These are phyloP conservation scores for Isoperla grammatica DNA, from an alignment of 2,888 invertebrate species.

Conservation along the genomic window DNA sequence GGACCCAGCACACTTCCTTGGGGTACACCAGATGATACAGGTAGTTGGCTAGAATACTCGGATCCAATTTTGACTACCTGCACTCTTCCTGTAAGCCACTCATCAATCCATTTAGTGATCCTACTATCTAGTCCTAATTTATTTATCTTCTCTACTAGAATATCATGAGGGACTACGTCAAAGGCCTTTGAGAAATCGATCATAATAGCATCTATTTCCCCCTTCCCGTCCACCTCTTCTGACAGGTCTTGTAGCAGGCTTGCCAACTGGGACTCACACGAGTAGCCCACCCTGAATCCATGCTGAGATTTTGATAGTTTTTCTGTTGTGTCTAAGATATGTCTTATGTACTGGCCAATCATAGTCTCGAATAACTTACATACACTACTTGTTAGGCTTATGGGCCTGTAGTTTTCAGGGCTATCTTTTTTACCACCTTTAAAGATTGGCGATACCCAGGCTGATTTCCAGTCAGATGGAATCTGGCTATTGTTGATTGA, in stretches of 20 bases:
- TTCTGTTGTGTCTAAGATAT: background rate
- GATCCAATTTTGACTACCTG: background rate
- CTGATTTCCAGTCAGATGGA: conserved; percentile 11
- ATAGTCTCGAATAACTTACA: background rate
- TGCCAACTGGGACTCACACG: background rate
- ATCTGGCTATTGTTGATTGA: background rate
- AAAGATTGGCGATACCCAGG: background rate
- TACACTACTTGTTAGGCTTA: background rate
- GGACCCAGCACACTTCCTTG: background rate
- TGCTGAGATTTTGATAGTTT: background rate
- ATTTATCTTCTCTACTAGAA: background rate
- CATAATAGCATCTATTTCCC: background rate
- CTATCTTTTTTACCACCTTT: conserved; percentile 6
- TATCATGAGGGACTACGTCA: background rate
- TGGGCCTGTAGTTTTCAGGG: conserved; percentile 16
- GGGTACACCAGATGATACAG: background rate
- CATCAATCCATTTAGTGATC: background rate
- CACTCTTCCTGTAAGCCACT: background rate
- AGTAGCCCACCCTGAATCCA: background rate
- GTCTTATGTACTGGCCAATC: background rate
- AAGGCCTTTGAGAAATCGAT: conserved; percentile 3
- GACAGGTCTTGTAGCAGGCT: background rate
- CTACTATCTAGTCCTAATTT: background rate
- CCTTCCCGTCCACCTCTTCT: background rate
- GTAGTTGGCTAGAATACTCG: background rate